Evolutionary conservation across 2,113 vertebrate genomes (phyloP).

Genomic region (Gasterosteus aculeatus): DNA sequence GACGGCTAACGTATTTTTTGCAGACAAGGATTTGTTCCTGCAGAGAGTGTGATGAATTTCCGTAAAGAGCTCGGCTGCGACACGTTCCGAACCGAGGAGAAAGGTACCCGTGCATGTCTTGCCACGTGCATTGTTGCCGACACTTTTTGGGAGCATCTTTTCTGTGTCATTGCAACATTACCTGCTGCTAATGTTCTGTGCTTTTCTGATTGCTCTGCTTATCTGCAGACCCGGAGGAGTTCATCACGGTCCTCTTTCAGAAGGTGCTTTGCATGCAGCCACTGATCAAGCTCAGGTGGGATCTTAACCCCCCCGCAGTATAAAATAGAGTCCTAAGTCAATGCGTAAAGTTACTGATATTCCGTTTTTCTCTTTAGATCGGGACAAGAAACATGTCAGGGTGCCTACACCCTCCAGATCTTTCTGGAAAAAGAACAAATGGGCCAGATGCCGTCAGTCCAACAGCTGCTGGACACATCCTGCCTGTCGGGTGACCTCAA

Average conservation of each 20-base stretch:
- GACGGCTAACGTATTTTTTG: conserved; percentile 17
- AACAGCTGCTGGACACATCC: conserved; percentile 83
- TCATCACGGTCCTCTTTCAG: conserved; percentile 81
- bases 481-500: conserved; percentile 81
- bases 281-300: conserved; percentile 82
- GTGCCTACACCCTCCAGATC: conserved; percentile 84
- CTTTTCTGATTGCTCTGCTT: not conserved
- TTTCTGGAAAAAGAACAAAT: conserved; percentile 82
- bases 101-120: conserved; percentile 68
- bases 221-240: conserved; percentile 83
- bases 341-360: not conserved
- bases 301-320: not conserved
- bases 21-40: conserved; percentile 84
- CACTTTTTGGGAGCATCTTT: too few relatives aligned
- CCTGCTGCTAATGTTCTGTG: not conserved
- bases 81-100: conserved; percentile 82
- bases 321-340: not conserved
- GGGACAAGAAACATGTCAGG: conserved; percentile 69
- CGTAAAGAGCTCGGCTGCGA: conserved; percentile 83
- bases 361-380: conserved; percentile 64
- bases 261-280: conserved; percentile 79
- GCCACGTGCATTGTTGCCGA: not conserved
- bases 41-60: conserved; percentile 83
- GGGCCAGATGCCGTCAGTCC: conserved; percentile 78
- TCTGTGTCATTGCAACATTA: not conserved